Evolutionary conservation across 2,888 invertebrate species (phyloP), one percentile per base, ranked within the genome.

Genomic region (Chrysina gloriosa): DNA sequence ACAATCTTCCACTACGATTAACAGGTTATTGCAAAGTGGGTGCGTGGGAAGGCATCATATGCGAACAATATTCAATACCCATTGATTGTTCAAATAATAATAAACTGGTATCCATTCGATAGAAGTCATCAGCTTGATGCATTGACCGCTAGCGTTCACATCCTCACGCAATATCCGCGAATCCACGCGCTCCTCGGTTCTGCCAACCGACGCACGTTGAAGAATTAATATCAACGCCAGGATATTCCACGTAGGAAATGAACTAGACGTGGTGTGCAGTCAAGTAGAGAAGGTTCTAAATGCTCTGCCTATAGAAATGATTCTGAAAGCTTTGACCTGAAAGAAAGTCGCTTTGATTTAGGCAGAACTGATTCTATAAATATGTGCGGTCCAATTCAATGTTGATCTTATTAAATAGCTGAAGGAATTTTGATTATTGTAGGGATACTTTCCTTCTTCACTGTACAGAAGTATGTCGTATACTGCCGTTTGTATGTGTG

Each of bases 151-250:
- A 23, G 31, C 39, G 39, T 16, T 42, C 58, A 42, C 42, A 42
- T 61, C 58, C 58, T 42, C 58, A 61, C 58, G 58, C 58, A 61
- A 42, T 61, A 42, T 61, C 58, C 58, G 58, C 58, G 58, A 61
- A 42, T 61, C 16, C 42, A 42, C 58, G 42, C 58, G 58, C 58
- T 23, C 4, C 39, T 39, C 42, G 42, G 16, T 42, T 7, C 58
- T 61, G 14, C 58, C 42, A 61, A 61, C 42, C 42, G 27, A 42
- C 42, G 58, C 58, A 61, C 58, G 29, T 52, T 52, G 58, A 61
- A 27, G 58, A 61, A 61, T 61, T 61, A 42, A 42, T 42, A 61
- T 42, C 58, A 27, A 61, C 56, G 36, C 36, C 34, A 11, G 58
- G 9, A 11, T 42, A 52, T 61, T 42, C 58, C 58, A 42, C 14